Base-by-base conservation (phyloP, 2,888 invertebrate genomes). In the Sycophila texana region DNA sequence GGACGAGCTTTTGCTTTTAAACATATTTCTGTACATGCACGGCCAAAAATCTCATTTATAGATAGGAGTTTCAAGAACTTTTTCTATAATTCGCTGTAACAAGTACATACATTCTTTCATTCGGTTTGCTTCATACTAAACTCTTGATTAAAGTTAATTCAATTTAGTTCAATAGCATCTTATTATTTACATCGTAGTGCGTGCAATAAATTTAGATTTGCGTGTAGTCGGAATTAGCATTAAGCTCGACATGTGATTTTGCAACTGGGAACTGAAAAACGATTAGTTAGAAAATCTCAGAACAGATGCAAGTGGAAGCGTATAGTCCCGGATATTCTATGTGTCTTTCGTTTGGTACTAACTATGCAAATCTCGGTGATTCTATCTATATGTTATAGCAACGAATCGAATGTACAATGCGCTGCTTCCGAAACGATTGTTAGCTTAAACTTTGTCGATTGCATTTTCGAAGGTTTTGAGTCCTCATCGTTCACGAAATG, bases 361-460 rank as follows among this genome's bases (percentile, higher is more conserved):
- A 66, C 71, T 66, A 68, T 47, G 20, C 30, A 49, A 79, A 75
- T 79, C 75, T 71, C 75, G 55, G 55, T 55, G 74, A 75, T 66
- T 75, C 58, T 20, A 39, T 7, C 39, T 16, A 70, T 61, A 65
- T 63, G 74, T 57, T 60, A 49, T 61, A 72, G 66, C 55, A 53
- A 75, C 60, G 66, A 79, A 74, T 79, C 16, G 49, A 75, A n/a
- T 79, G 49, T 75, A 66, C 57, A 74, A 63, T 74, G 51, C 18
- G 58, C 58, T 65, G 58, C 65, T 58, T 79, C 60, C 51, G 53
- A 55, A 20, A 72, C 2, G 39, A 74, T 71, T 60, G 39, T 60
- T 66, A 49, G 18, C 30, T 2, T 74, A 74, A 75, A 53, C 66
- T 20, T 71, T 55, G 55, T 55, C 60, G 55, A 61, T 65, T 76